A percentile compares a stretch with the other conserved stretches of the same genome.
These are phyloP conservation scores for Cenopis cana DNA, from an alignment of 2,888 invertebrate genomes.

Conservation along the genomic window DNA sequence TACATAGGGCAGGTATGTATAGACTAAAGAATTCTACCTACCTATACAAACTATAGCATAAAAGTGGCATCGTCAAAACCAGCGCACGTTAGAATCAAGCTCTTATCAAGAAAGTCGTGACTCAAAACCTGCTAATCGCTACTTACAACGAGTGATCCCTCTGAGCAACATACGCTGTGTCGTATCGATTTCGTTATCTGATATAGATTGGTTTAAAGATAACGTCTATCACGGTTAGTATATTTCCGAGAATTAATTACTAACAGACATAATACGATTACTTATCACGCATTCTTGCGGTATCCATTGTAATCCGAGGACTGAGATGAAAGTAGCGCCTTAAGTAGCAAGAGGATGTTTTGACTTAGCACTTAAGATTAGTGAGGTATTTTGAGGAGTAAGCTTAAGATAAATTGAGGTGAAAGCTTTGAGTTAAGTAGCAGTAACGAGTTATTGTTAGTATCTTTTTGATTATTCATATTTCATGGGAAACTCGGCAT, in stretches of 20 bases:
- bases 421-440: conserved; percentile 17
- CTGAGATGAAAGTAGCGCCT: conserved; percentile 49
- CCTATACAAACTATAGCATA: not conserved
- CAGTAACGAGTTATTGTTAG: conserved; percentile 30
- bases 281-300: conserved; percentile 68
- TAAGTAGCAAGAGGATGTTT: conserved; percentile 48
- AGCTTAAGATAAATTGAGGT: conserved; percentile 33
- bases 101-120: conserved; percentile 33
- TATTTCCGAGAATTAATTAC: conserved; percentile 78
- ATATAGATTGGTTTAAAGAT: conserved; percentile 69
- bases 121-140: conserved; percentile 33
- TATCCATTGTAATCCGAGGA: conserved; percentile 69
- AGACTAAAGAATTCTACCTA: too few species aligned
- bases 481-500: not conserved
- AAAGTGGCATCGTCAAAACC: conserved; percentile 8
- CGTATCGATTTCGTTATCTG: conserved; percentile 62
- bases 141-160: conserved; percentile 38
- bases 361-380: conserved; percentile 47
- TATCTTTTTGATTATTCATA: conserved; percentile 9
- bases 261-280: conserved; percentile 76
- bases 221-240: conserved; percentile 74
- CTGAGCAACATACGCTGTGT: conserved; percentile 37
- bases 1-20: too few species aligned
- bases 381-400: conserved; percentile 32
- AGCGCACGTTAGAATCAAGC: conserved; percentile 13